A percentile compares a stretch with the other conserved stretches of the same genome.
phyloP scores from a whole-genome alignment of 2,888 invertebrate genomes.

The Flexamia atlantica region DNA sequence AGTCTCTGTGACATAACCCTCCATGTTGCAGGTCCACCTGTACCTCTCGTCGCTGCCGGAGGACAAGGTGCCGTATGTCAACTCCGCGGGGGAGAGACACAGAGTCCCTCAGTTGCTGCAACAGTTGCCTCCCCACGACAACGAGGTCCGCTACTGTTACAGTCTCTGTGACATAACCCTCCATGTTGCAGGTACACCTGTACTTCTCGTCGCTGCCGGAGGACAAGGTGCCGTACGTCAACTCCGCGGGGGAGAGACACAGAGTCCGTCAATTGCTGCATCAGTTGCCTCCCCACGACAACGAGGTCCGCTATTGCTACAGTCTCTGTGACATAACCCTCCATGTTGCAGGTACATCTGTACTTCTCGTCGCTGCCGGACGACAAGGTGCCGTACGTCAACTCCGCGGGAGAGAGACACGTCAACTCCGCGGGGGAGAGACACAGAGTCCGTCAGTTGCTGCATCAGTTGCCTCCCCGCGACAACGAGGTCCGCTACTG shows the following conservation, averaged over 20 bases:
- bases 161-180: conserved; percentile 83
- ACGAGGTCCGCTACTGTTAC: conserved; percentile 97
- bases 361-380: conserved; percentile 98
- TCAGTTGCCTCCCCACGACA: conserved; percentile 98
- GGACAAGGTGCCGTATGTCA: conserved; percentile 98
- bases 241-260: conserved; percentile 96
- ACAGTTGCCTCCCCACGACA: conserved; percentile 98
- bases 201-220: conserved; percentile 98
- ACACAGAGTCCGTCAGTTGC: conserved; percentile 94
- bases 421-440: conserved; percentile 97
- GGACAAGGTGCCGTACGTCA: conserved; percentile 98
- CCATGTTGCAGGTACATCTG: conserved; percentile 89
- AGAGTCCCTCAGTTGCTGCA: conserved; percentile 95
- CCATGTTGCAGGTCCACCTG: conserved; percentile 89
- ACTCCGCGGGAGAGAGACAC: conserved; percentile 96
- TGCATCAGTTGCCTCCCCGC: conserved; percentile 98
- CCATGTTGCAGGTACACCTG: conserved; percentile 89
- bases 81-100: conserved; percentile 96
- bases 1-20: conserved; percentile 83
- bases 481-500: conserved; percentile 99
- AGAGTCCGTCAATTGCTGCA: conserved; percentile 95
- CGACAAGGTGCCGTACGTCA: conserved; percentile 98
- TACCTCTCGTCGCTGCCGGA: conserved; percentile 98
- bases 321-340: conserved; percentile 83
- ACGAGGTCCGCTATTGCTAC: conserved; percentile 97